phyloP scores from a whole-genome alignment of 2,113 vertebrate species.

The Otis tarda region DNA sequence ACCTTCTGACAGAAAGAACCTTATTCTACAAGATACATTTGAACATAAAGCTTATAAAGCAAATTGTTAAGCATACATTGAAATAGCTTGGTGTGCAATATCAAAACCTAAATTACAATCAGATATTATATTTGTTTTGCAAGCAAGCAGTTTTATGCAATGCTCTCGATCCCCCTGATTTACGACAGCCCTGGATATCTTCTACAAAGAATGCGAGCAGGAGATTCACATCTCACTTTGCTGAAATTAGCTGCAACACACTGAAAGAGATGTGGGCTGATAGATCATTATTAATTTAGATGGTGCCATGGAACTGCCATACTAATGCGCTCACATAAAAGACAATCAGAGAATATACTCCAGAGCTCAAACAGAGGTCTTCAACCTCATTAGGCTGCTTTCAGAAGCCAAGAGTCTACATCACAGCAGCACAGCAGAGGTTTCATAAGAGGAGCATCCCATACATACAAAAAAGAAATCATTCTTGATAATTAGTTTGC shows the following conservation, averaged over 20 bases:
- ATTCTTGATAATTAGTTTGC: not conserved
- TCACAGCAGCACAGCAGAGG: not conserved
- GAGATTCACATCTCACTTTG: constrained; percentile 15
- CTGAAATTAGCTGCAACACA: constrained; percentile 65
- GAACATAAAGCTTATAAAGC: constrained; percentile 23
- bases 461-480: not conserved
- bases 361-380: constrained; percentile 55
- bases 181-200: constrained; percentile 29
- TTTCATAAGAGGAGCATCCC: constrained; percentile 30
- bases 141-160: constrained; percentile 19
- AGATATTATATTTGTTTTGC: constrained; percentile 29
- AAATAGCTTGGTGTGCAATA: constrained; percentile 8
- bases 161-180: not conserved
- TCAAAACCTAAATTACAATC: constrained; percentile 57
- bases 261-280: constrained; percentile 51
- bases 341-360: constrained; percentile 24
- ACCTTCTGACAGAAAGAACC: not conserved
- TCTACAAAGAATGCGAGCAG: not conserved
- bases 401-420: constrained; percentile 37
- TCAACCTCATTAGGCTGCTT: constrained; percentile 56
- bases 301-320: constrained; percentile 30
- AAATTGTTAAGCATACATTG: constrained; percentile 10
- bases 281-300: constrained; percentile 67
- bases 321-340: constrained; percentile 47
- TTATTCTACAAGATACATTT: constrained; percentile 1